These are phyloP conservation scores for Brachypodius melanocephalos DNA, from an alignment of 2,113 vertebrate genomes.

Conservation along the genomic window DNA sequence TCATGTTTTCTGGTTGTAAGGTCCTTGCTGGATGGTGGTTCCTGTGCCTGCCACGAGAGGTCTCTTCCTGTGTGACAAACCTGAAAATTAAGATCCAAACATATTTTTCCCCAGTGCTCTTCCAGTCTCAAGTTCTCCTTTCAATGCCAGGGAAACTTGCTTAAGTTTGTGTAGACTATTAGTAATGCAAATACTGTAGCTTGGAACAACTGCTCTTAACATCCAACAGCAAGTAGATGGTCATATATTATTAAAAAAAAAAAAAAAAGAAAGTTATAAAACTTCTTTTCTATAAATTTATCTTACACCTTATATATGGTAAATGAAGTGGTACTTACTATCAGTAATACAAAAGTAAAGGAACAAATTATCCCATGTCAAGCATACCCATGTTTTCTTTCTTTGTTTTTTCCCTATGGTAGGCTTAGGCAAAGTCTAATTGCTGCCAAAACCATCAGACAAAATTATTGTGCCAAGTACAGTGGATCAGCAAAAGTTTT, in stretches of 20 bases:
- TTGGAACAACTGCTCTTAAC: background rate
- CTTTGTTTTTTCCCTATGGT: background rate
- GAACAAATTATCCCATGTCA: background rate
- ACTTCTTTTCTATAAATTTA: background rate
- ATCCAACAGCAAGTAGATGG: background rate
- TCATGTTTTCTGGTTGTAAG: background rate
- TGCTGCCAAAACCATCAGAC: conserved; percentile 30
- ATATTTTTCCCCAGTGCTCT: background rate
- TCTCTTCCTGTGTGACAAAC: background rate
- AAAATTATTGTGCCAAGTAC: background rate
- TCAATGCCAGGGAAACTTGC: background rate
- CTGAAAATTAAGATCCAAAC: background rate
- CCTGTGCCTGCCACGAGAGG: background rate
- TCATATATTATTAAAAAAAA: background rate
- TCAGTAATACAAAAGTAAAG: background rate
- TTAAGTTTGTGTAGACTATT: background rate
- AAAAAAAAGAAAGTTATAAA: background rate
- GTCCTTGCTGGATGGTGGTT: background rate
- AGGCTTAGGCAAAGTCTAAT: background rate
- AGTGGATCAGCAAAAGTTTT: conserved; percentile 22
- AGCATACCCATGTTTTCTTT: background rate
- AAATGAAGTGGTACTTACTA: background rate
- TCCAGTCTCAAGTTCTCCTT: background rate
- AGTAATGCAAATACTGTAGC: background rate
- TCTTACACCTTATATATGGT: background rate